Percentiles rank a stretch among this genome's conserved stretches.
Conservation (phyloP, 1,140 invertebrate species). For the Drosophila sp. region DNA sequence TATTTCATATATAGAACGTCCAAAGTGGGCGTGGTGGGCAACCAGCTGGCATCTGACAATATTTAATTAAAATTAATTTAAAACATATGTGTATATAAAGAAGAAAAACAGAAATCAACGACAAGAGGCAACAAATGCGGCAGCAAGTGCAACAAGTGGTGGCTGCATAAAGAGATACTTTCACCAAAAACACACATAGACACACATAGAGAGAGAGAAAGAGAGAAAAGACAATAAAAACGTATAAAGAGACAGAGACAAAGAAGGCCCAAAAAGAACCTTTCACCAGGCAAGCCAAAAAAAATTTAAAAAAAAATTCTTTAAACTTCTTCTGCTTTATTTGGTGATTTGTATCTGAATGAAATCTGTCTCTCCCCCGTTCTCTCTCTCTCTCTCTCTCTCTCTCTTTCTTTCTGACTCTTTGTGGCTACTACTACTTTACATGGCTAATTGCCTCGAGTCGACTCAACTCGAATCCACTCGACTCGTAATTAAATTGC, state of each 20-base stretch:
- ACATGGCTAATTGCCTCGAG: constrained; percentile 73
- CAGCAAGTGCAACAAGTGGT: constrained; percentile 43
- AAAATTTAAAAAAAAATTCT: constrained; percentile 13
- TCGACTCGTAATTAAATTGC: constrained; percentile 73
- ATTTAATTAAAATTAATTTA: constrained; percentile 76
- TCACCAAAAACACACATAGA: constrained; percentile 61
- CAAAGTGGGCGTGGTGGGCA: constrained; percentile 52
- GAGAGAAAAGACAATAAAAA: constrained; percentile 36
- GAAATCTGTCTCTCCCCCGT: too few species aligned
- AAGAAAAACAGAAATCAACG: background rate
- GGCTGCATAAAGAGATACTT: constrained; percentile 72
- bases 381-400: too few species aligned
- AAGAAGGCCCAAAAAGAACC: constrained; percentile 39
- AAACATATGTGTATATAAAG: constrained; percentile 36
- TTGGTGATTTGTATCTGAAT: constrained; percentile 56
- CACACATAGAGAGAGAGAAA: constrained; percentile 10
- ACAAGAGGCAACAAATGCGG: constrained; percentile 21
- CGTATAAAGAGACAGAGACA: constrained; percentile 48
- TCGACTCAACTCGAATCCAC: constrained; percentile 37
- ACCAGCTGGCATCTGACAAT: constrained; percentile 52
- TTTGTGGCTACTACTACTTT: constrained; percentile 66
- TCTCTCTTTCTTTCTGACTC: background rate
- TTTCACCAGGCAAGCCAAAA: constrained; percentile 52
- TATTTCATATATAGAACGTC: constrained; percentile 52
- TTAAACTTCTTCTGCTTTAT: constrained; percentile 22